Percentiles rank a stretch among this genome's conserved stretches.
Evolutionary conservation across 2,797 vertebrate genomes (phyloP).

Genomic region (Notolabrus celidotus): DNA sequence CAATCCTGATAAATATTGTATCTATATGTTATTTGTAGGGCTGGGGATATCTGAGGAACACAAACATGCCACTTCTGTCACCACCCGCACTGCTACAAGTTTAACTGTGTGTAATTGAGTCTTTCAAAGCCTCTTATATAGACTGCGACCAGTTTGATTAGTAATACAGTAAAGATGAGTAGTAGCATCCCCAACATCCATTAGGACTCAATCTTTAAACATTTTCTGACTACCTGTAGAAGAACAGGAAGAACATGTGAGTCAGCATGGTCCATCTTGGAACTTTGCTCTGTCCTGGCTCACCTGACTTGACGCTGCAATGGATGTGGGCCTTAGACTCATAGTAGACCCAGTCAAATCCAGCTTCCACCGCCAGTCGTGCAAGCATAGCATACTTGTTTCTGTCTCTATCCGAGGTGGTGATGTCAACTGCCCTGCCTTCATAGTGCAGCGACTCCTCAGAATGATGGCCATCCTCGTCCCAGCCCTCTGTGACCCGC

Average conservation of each 20-base stretch:
- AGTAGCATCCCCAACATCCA: not conserved
- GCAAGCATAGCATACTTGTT: conserved; percentile 97
- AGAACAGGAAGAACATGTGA: no score
- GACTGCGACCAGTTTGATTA: not conserved
- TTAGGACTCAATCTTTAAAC: no score
- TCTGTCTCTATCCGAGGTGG: conserved; percentile 94
- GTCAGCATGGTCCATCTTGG: no score
- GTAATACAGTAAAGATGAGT: not conserved
- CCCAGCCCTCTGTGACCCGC: conserved; percentile 97
- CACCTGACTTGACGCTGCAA: conserved; percentile 98
- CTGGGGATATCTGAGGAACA: not conserved
- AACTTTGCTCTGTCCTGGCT: conserved; percentile 5
- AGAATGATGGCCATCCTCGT: conserved; percentile 96
- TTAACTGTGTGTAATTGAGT: no score
- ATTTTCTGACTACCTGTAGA: no score
- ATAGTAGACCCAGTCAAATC: conserved; percentile 98
- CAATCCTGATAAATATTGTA: not conserved
- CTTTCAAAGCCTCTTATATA: not conserved
- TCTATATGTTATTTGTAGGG: not conserved
- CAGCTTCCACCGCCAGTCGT: conserved; percentile 94
- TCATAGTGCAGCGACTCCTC: conserved; percentile 97
- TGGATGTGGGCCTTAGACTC: conserved; percentile 98
- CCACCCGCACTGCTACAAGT: no score
- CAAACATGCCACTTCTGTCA: no score
- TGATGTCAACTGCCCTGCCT: conserved; percentile 96